Evolutionary conservation across 2,888 invertebrate genomes (phyloP).

Genomic region (Biston stratarius): DNA sequence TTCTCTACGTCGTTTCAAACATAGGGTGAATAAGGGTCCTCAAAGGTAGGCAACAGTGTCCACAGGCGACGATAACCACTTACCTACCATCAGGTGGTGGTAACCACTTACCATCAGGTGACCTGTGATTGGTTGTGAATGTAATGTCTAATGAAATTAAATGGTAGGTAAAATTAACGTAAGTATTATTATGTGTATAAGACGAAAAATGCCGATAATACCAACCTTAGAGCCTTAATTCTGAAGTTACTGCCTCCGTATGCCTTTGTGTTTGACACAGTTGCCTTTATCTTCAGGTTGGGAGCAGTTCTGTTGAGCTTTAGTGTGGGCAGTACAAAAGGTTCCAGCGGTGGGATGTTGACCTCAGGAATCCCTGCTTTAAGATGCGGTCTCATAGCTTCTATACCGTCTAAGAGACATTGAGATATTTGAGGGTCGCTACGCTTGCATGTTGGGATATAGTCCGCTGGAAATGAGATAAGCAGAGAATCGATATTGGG

Average conservation of each 20-base stretch:
- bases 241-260: constrained; percentile 88
- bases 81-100: no score
- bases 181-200: neutral
- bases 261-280: constrained; percentile 88
- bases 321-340: constrained; percentile 89
- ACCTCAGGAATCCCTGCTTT: constrained; percentile 56
- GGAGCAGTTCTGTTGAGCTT: constrained; percentile 90
- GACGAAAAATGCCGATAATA: constrained; percentile 33
- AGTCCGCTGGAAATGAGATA: constrained; percentile 55
- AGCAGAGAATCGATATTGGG: neutral
- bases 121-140: no score
- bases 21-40: no score
- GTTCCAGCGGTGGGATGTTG: constrained; percentile 80
- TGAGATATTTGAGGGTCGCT: constrained; percentile 57
- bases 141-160: no score
- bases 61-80: no score
- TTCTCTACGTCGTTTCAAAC: no score
- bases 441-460: constrained; percentile 56
- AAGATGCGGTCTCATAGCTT: constrained; percentile 70
- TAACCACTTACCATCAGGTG: no score
- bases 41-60: no score
- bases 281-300: constrained; percentile 89
- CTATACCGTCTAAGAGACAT: constrained; percentile 76
- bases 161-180: no score
- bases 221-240: constrained; percentile 89